Evolutionary conservation across 2,797 vertebrate genomes (phyloP).

Genomic region (Manis crassicaudata): DNA sequence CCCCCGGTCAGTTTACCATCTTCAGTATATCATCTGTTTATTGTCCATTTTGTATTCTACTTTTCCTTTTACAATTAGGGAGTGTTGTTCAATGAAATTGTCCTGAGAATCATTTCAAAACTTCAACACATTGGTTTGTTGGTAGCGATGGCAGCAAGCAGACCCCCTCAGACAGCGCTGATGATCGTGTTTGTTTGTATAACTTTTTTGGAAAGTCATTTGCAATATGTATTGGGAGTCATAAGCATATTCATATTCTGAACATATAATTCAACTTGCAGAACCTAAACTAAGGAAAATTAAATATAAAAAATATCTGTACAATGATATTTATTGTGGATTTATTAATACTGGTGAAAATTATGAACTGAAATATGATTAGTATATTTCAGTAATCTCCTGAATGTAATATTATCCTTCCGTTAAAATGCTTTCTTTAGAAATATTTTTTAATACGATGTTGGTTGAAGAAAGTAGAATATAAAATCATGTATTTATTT

Average conservation of each 20-base stretch:
- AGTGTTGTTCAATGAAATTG: not conserved
- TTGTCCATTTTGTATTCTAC: not conserved
- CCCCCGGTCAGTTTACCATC: not conserved
- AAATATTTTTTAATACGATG: not conserved
- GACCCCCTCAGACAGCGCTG: not conserved
- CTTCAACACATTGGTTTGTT: not conserved
- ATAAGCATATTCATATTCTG: not conserved
- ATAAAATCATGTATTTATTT: constrained; percentile 16
- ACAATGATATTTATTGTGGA: not conserved
- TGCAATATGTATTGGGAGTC: not conserved
- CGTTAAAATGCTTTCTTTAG: constrained; percentile 17
- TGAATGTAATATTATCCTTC: not conserved
- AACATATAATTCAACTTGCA: not conserved
- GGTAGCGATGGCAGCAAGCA: not conserved
- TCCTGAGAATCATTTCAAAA: not conserved
- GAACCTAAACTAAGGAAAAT: not conserved
- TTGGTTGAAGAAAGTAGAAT: not conserved
- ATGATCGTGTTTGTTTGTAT: not conserved
- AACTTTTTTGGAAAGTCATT: not conserved
- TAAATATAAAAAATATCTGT: not conserved
- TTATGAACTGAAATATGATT: constrained; percentile 22
- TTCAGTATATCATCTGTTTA: not conserved
- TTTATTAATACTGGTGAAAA: not conserved
- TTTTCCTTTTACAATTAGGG: not conserved
- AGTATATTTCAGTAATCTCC: not conserved